phyloP scores from a whole-genome alignment of 1,140 invertebrate genomes.

The Agrilus planipennis region DNA sequence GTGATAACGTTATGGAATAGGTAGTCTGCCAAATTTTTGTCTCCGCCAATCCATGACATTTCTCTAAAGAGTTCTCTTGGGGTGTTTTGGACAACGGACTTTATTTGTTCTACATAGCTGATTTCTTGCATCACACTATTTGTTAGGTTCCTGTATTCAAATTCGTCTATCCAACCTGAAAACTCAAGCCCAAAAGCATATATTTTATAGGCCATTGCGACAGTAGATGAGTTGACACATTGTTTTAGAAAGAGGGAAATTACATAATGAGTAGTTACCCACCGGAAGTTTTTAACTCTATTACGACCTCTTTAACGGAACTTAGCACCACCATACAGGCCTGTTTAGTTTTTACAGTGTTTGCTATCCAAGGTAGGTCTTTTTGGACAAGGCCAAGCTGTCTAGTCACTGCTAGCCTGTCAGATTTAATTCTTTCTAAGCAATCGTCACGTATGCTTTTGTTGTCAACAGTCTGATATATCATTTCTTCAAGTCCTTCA shows the following conservation, averaged over 20 bases:
- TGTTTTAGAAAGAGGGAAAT: no score
- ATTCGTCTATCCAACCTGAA: conserved; percentile 11
- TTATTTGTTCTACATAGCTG: conserved; percentile 6
- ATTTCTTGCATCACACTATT: conserved; percentile 2
- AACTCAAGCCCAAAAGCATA: no score
- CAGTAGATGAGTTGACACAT: no score
- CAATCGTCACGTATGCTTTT: conserved; percentile 35
- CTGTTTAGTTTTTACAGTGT: conserved; percentile 37
- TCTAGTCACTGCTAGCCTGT: conserved; percentile 34
- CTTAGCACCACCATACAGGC: conserved; percentile 35
- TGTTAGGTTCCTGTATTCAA: conserved; percentile 9
- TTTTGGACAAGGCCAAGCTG: conserved; percentile 35
- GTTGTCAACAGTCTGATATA: conserved; percentile 44
- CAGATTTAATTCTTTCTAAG: conserved; percentile 29
- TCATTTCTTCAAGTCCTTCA: conserved; percentile 41
- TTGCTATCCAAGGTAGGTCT: conserved; percentile 36
- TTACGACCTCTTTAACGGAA: conserved; percentile 33
- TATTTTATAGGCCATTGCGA: no score
- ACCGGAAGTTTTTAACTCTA: conserved; percentile 36
- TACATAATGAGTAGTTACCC: no score
- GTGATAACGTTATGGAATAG: conserved; percentile 12
- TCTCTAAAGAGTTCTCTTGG: conserved; percentile 18
- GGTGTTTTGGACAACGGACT: conserved; percentile 10
- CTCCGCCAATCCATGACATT: conserved; percentile 14
- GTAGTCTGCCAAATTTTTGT: conserved; percentile 11